phyloP scores from a whole-genome alignment of 1,140 invertebrate genomes.

The Aricia agestis region DNA sequence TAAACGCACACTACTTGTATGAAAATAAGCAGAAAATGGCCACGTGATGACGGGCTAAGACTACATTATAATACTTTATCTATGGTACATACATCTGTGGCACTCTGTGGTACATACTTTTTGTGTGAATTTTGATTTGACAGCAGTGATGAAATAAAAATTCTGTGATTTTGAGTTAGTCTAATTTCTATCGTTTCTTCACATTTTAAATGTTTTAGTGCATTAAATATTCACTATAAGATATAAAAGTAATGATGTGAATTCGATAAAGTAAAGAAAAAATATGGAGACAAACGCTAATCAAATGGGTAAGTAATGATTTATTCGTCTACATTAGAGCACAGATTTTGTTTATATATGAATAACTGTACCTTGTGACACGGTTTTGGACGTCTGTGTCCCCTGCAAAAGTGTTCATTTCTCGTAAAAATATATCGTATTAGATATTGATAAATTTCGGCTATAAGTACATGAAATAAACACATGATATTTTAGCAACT shows the following conservation, averaged over 20 bases:
- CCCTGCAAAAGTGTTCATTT: conserved; percentile 30
- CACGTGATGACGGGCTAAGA: no score
- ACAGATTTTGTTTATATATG: conserved; percentile 67
- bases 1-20: no score
- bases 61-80: no score
- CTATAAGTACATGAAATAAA: no score
- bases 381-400: conserved; percentile 53
- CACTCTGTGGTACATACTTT: no score
- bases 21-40: no score
- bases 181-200: conserved; percentile 7
- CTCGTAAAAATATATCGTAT: no score
- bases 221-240: conserved; percentile 8
- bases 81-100: no score
- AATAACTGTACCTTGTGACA: conserved; percentile 70
- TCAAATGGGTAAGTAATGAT: conserved; percentile 63
- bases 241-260: conserved; percentile 60
- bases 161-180: background rate
- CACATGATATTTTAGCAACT: background rate
- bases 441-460: no score
- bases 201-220: conserved; percentile 13
- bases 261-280: conserved; percentile 41
- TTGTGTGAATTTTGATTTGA: background rate
- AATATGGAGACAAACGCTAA: conserved; percentile 65
- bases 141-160: conserved; percentile 13
- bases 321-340: conserved; percentile 30